phyloP scores from a whole-genome alignment of 2,888 invertebrate species.

The Rutpela maculata region DNA sequence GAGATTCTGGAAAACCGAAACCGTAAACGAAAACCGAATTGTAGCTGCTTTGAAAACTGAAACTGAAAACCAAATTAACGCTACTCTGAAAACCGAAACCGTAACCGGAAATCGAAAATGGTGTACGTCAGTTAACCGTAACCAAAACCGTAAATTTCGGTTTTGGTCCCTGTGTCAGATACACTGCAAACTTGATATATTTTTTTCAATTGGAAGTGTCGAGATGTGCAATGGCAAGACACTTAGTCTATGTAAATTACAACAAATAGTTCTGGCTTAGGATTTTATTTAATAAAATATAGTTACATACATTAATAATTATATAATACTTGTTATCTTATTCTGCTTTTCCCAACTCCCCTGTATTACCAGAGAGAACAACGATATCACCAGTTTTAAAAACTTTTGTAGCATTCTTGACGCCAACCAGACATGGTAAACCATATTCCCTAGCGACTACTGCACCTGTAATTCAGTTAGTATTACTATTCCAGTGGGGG shows the following conservation, averaged over 20 bases:
- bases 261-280: not conserved
- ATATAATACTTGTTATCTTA: not conserved
- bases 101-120: no score
- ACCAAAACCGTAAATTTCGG: no score
- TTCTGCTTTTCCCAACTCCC: conserved; percentile 64
- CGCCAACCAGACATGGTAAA: conserved; percentile 88
- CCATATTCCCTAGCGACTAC: conserved; percentile 91
- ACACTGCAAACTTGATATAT: no score
- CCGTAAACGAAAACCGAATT: no score
- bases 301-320: not conserved
- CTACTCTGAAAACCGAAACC: no score
- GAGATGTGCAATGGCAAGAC: no score
- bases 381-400: conserved; percentile 82
- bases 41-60: no score
- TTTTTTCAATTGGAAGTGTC: no score
- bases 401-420: conserved; percentile 79
- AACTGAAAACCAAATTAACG: no score
- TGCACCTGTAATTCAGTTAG: conserved; percentile 78
- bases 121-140: no score
- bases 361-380: conserved; percentile 75
- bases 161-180: no score
- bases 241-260: not conserved
- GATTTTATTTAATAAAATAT: not conserved
- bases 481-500: not conserved
- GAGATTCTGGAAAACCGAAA: no score